These are phyloP conservation scores for Alfaro cultratus DNA, from an alignment of 2,797 vertebrate genomes.

Conservation along the genomic window DNA sequence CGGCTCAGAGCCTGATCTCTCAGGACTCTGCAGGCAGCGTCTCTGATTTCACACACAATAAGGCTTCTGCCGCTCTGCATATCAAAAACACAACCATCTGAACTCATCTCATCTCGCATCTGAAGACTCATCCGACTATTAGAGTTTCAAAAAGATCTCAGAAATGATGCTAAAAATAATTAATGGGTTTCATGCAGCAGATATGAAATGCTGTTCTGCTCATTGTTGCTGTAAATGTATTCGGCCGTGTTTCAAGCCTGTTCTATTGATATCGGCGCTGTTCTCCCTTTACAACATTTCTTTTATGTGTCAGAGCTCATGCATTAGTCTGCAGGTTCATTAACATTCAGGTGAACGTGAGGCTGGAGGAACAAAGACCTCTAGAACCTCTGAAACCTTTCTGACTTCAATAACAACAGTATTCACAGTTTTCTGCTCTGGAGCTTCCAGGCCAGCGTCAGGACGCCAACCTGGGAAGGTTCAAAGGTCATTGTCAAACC, in stretches of 20 bases:
- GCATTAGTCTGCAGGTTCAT: slow-evolving; percentile 84
- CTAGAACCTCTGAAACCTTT: too few species aligned
- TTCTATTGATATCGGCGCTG: slow-evolving; percentile 92
- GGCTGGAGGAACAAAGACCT: background rate
- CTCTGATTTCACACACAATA: slow-evolving; percentile 68
- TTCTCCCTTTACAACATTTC: slow-evolving; percentile 91
- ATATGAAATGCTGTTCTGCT: slow-evolving; percentile 75
- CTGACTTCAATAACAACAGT: too few species aligned
- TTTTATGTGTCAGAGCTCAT: slow-evolving; percentile 92
- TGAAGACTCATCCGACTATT: slow-evolving; percentile 86
- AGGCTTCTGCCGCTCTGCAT: slow-evolving; percentile 66
- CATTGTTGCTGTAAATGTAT: slow-evolving; percentile 81
- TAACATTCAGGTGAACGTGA: slow-evolving; percentile 87
- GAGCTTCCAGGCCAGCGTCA: background rate
- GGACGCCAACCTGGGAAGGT: background rate
- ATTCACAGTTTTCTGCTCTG: background rate
- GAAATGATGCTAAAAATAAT: slow-evolving; percentile 63
- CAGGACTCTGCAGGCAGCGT: slow-evolving; percentile 56
- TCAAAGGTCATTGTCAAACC: background rate
- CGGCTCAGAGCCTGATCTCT: slow-evolving; percentile 56
- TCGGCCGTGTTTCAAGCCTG: slow-evolving; percentile 91
- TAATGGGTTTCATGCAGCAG: slow-evolving; percentile 53
- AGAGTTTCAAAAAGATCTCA: slow-evolving; percentile 52
- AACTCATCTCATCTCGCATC: slow-evolving; percentile 87
- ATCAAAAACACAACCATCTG: slow-evolving; percentile 87